Percentiles rank a stretch among this genome's conserved stretches.
phyloP scores from a whole-genome alignment of 2,888 invertebrate genomes.

The Andrena marginata region DNA sequence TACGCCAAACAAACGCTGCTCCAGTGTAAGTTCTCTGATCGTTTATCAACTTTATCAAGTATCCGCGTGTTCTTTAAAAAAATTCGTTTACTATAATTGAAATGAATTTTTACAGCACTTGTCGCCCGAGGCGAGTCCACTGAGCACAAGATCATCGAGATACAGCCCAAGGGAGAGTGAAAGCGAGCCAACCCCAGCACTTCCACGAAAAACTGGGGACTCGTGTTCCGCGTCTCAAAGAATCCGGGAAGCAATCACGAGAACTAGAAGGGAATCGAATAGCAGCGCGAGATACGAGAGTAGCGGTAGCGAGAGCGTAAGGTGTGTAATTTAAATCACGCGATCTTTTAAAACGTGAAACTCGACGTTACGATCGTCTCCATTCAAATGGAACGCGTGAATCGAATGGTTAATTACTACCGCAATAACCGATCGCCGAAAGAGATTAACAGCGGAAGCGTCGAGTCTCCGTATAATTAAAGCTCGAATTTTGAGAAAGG shows the following conservation, averaged over 20 bases:
- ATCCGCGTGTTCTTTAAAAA: not conserved
- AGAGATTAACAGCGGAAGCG: not conserved
- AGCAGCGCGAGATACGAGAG: slow-evolving; percentile 83
- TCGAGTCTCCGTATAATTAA: not conserved
- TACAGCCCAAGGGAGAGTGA: slow-evolving; percentile 84
- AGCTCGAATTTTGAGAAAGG: not conserved
- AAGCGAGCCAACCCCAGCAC: slow-evolving; percentile 83
- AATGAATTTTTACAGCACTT: slow-evolving; percentile 76
- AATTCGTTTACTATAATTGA: not conserved
- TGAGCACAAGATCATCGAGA: slow-evolving; percentile 83
- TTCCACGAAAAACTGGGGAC: slow-evolving; percentile 81
- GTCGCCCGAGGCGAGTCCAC: slow-evolving; percentile 83
- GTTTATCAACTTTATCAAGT: not conserved
- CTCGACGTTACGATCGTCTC: not conserved
- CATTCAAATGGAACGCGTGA: not conserved
- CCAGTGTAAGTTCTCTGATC: slow-evolving; percentile 77
- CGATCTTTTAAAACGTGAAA: not conserved
- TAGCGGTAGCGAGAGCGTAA: slow-evolving; percentile 83
- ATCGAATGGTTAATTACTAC: slow-evolving; percentile 7
- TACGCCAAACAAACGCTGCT: slow-evolving; percentile 80
- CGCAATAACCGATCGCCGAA: not conserved
- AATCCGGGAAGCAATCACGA: slow-evolving; percentile 82
- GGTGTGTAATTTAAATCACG: slow-evolving; percentile 68
- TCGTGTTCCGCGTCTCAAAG: slow-evolving; percentile 83
- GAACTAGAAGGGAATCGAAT: slow-evolving; percentile 83